A percentile compares a stretch with the other conserved stretches of the same genome.
phyloP scores from a whole-genome alignment of 1,140 invertebrate genomes.

The Dolichoris vasculosae region DNA sequence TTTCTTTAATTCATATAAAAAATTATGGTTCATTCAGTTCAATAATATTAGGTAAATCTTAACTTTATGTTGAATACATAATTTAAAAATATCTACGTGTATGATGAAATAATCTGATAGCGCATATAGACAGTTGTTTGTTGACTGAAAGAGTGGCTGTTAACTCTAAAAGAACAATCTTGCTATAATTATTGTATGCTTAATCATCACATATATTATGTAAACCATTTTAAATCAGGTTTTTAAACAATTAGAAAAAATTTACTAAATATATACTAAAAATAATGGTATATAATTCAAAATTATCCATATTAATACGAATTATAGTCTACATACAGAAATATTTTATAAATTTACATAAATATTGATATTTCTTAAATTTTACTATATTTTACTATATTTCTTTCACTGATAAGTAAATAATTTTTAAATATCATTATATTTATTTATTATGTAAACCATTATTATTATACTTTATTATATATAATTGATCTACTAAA shows the following conservation, averaged over 20 bases:
- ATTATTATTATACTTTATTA: no score
- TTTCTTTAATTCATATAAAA: no score
- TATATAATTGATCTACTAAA: no score
- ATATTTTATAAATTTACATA: no score
- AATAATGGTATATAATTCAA: no score
- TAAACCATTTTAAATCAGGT: neutral
- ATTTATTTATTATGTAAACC: no score
- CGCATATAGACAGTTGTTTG: neutral
- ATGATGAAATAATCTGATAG: neutral
- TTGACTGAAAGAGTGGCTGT: neutral
- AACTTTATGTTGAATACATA: neutral
- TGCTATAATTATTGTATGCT: neutral
- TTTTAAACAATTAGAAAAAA: neutral
- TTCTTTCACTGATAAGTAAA: no score
- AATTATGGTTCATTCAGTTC: neutral
- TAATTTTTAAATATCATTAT: no score
- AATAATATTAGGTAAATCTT: neutral
- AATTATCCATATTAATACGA: no score
- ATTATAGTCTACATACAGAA: no score
- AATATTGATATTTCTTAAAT: neutral
- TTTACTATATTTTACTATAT: no score
- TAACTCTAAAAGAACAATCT: neutral
- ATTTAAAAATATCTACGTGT: neutral
- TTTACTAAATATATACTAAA: no score
- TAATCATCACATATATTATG: neutral